Evolutionary conservation across 2,113 vertebrate species (phyloP), one percentile per base, ranked within the genome.

Genomic region (Archilochus colubris): DNA sequence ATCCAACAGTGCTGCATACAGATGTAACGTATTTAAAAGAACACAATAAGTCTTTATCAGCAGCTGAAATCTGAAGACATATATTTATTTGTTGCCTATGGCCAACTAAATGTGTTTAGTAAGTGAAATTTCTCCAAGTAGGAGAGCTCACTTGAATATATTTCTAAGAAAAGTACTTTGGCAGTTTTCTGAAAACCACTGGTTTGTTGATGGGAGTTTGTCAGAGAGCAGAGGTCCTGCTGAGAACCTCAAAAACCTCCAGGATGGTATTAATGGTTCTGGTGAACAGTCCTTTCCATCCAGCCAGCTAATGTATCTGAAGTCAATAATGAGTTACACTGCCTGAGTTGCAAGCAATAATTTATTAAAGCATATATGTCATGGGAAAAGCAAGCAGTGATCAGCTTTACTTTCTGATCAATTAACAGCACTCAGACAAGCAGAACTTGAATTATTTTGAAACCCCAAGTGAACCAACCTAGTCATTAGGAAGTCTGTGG

Each of bases 351-450:
- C 77, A 92, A 97, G 89, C 91, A 95, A 96, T 96, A 94, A 95
- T 83, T 94, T 97, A 97, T 97, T 95, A 96, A 97, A 94, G 48
- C 44, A 91, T 95, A 81, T 69, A 84, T 96, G 96, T 88, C 91
- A 88, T 67, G 93, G 94, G 96, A 94, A 82, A 97, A 96, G 91
- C 90, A 94, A 82, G 89, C 94, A 93, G 86, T 75, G 76, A 94
- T 97, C 97, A 97, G 73, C 96, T 95, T 96, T 96, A 93, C 91
- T 96, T 97, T 97, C 86, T 96, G 95, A 97, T 97, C 97, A 97
- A 97, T 98, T 98, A 97, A 94, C 78, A 96, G 95, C 91, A 97
- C 95, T 94, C 58, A 83, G 67, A 89, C 84, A 95, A 95, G 86
- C 44, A 94, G 83, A 97, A 84, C 76, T 96, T 86, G 89, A 91